A percentile compares a stretch with the other conserved stretches of the same genome.
Evolutionary conservation across 2,888 invertebrate species (phyloP).

Genomic region (Mechanitis messenoides): DNA sequence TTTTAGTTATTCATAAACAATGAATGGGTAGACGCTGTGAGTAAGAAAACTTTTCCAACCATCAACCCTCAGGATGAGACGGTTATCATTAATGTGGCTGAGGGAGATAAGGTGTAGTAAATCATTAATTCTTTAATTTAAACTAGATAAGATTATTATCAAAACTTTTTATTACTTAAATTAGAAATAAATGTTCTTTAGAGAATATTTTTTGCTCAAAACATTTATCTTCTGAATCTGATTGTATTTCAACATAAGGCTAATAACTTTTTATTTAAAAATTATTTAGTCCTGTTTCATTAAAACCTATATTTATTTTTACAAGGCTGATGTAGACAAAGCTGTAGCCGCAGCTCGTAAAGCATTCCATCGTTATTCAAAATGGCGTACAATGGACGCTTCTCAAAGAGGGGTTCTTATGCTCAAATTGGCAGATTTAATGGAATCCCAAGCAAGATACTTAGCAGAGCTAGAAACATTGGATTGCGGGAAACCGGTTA

Average conservation of each 20-base stretch:
- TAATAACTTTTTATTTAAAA: no score
- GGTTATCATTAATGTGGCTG: slow-evolving; percentile 84
- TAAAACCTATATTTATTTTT: no score
- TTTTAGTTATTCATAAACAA: slow-evolving; percentile 85
- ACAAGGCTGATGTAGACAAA: slow-evolving; percentile 85
- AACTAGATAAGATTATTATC: background rate
- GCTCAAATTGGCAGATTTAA: slow-evolving; percentile 83
- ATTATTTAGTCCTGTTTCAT: no score
- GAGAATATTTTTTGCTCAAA: no score
- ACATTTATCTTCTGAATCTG: no score
- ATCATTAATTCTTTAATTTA: background rate
- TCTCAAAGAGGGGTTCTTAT: slow-evolving; percentile 86
- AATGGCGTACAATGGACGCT: slow-evolving; percentile 90
- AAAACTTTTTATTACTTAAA: no score
- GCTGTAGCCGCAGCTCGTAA: slow-evolving; percentile 88
- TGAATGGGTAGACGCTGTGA: slow-evolving; percentile 85
- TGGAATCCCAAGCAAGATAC: slow-evolving; percentile 83
- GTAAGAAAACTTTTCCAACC: slow-evolving; percentile 89
- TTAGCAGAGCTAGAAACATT: slow-evolving; percentile 93
- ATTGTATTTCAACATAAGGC: no score
- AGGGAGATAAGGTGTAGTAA: slow-evolving; percentile 84
- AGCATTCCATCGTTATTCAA: slow-evolving; percentile 83
- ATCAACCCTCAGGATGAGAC: slow-evolving; percentile 87
- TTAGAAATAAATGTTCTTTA: no score
- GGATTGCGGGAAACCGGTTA: slow-evolving; percentile 95